Evolutionary conservation across 2,113 vertebrate genomes (phyloP).

Genomic region (Chionis minor): DNA sequence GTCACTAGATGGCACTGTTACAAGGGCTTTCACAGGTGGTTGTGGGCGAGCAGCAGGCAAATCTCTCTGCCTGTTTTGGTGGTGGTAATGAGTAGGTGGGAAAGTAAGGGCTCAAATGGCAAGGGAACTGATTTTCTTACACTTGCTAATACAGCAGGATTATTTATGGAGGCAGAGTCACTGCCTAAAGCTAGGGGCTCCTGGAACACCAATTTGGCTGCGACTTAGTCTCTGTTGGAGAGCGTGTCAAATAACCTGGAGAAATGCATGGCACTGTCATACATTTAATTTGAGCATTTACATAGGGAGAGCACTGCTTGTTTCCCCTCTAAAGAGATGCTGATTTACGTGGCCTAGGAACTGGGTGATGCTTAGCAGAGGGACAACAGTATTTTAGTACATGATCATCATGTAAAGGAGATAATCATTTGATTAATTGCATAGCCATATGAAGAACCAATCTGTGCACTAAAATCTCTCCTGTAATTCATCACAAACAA

Average conservation of each 20-base stretch:
- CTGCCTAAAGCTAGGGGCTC: background rate
- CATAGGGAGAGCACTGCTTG: background rate
- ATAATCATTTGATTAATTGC: background rate
- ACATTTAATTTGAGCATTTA: background rate
- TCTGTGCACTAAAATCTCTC: background rate
- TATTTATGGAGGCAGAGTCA: background rate
- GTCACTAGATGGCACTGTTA: constrained; percentile 6
- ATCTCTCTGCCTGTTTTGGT: background rate
- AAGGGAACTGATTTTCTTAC: background rate
- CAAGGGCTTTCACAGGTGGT: background rate
- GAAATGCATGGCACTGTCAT: background rate
- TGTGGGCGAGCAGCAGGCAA: background rate
- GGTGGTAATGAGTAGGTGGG: background rate
- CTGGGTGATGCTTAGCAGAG: background rate
- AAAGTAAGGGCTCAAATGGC: background rate
- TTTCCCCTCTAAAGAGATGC: background rate
- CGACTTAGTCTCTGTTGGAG: background rate
- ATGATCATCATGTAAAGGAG: background rate
- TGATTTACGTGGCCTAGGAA: background rate
- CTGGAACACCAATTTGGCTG: background rate
- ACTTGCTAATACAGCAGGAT: background rate
- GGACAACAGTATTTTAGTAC: background rate
- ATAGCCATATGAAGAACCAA: background rate
- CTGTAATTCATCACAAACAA: background rate
- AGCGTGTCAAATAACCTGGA: background rate